phyloP scores from a whole-genome alignment of 2,797 vertebrate species.

The Cossypha dichroa region DNA sequence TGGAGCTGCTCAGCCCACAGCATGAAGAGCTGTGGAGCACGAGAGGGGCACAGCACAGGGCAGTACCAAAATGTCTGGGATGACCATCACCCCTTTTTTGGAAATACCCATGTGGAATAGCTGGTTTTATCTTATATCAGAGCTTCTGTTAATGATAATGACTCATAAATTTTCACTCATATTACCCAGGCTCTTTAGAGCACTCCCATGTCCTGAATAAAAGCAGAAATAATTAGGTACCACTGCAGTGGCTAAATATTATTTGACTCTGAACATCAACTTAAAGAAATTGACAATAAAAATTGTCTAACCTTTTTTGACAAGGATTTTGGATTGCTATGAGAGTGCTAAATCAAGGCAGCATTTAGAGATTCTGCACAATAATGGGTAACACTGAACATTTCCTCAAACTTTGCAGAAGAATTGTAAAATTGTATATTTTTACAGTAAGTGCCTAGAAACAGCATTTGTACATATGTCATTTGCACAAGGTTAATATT shows the following conservation, averaged over 20 bases:
- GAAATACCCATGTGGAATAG: background rate
- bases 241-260: background rate
- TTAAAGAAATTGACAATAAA: background rate
- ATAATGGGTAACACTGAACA: background rate
- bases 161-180: background rate
- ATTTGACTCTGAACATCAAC: background rate
- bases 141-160: background rate
- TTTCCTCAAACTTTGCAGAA: background rate
- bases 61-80: background rate
- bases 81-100: background rate
- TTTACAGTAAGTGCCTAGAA: background rate
- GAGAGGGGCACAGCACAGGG: accelerated
- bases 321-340: background rate
- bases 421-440: background rate
- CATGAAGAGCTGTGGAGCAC: background rate
- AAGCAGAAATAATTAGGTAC: conserved; percentile 6
- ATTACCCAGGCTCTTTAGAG: background rate
- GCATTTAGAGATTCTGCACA: background rate
- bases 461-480: background rate
- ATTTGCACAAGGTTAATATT: background rate
- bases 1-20: background rate
- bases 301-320: background rate
- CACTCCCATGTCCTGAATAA: background rate
- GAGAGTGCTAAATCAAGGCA: background rate
- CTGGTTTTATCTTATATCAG: background rate